Conservation (phyloP, 2,797 vertebrate species). For the Mycteria americana region DNA sequence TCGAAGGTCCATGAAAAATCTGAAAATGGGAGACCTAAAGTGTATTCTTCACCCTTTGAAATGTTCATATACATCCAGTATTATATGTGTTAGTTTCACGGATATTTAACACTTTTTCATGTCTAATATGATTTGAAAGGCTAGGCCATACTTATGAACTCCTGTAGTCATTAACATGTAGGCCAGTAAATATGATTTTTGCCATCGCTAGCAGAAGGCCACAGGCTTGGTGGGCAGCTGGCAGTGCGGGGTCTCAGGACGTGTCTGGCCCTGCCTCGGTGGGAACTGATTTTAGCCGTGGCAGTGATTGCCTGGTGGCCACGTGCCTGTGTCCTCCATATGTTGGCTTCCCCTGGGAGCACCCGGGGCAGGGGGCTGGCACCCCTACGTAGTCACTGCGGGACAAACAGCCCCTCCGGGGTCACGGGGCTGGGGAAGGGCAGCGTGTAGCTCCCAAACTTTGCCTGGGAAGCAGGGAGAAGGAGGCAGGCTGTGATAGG, state of each 20-base stretch:
- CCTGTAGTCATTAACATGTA: not conserved
- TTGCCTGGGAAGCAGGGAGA: not conserved
- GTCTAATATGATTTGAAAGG: not conserved
- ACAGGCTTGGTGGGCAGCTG: not conserved
- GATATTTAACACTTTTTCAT: not conserved
- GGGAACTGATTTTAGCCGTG: not conserved
- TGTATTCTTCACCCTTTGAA: not conserved
- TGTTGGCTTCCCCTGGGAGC: not conserved
- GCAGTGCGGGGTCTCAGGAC: rapidly evolving
- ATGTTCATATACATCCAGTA: not conserved
- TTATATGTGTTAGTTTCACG: not conserved
- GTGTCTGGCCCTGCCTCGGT: not conserved
- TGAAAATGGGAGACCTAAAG: not conserved
- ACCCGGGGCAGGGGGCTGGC: too few relatives aligned
- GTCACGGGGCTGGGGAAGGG: not conserved
- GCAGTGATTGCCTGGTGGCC: not conserved
- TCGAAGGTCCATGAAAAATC: not conserved
- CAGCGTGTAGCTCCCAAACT: rapidly evolving
- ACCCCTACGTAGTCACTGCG: not conserved
- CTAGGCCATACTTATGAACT: rapidly evolving
- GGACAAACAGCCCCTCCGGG: too few relatives aligned
- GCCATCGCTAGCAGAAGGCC: not conserved
- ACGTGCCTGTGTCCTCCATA: not conserved
- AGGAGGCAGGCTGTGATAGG: not conserved
- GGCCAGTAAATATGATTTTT: not conserved